Conservation (phyloP, 2,888 invertebrate genomes). For the Panzeria rudis region DNA sequence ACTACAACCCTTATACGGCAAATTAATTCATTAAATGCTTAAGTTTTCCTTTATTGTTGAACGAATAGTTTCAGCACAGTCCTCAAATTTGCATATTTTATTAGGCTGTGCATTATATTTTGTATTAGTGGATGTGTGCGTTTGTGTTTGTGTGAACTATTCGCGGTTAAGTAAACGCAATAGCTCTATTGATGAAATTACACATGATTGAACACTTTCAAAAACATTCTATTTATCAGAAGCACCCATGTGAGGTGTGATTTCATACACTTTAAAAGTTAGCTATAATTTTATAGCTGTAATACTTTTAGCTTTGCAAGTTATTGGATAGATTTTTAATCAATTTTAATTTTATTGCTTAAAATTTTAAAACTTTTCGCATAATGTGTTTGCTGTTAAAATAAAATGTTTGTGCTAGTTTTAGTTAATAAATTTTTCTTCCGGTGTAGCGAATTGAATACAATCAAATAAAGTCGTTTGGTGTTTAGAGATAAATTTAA, state of each 20-base stretch:
- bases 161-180: not conserved
- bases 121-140: not conserved
- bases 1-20: not conserved
- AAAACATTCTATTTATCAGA: slow-evolving; percentile 3
- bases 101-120: not conserved
- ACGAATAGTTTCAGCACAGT: too few species aligned
- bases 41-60: too few species aligned
- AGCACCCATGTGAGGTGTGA: not conserved
- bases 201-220: slow-evolving; percentile 29
- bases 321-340: not conserved
- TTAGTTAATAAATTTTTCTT: not conserved
- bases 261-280: slow-evolving; percentile 10
- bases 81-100: not conserved
- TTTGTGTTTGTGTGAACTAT: not conserved
- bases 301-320: not conserved
- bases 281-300: not conserved
- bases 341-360: not conserved
- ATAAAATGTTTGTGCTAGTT: not conserved
- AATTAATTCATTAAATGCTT: not conserved
- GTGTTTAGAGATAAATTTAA: slow-evolving; percentile 14
- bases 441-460: not conserved
- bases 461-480: not conserved
- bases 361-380: not conserved
- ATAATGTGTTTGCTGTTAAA: not conserved
- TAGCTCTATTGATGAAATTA: not conserved